phyloP scores from a whole-genome alignment of 2,113 vertebrate species.

The Lepisosteus osseus region DNA sequence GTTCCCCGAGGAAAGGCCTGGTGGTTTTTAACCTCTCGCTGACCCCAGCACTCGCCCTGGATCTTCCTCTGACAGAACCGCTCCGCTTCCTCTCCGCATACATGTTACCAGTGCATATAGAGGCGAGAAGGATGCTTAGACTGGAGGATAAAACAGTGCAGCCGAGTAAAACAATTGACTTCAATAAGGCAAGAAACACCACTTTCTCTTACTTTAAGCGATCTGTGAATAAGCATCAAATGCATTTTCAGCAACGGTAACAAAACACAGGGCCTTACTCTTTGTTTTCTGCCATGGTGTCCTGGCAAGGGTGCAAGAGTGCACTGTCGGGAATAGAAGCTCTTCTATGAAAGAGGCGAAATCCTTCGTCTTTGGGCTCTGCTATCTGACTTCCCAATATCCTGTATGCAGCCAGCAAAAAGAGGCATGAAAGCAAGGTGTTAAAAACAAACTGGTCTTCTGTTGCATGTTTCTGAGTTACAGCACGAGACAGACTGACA shows the following conservation, averaged over 20 bases:
- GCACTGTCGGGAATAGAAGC: slow-evolving; percentile 12
- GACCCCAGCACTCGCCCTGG: no score
- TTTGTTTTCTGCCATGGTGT: slow-evolving; percentile 41
- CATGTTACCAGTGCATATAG: neutral
- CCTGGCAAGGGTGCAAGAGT: slow-evolving; percentile 21
- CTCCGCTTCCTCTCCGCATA: neutral
- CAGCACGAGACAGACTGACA: neutral
- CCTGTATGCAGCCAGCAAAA: slow-evolving; percentile 30
- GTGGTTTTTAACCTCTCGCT: slow-evolving; percentile 16
- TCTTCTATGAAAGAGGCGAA: slow-evolving; percentile 62
- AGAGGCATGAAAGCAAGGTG: neutral
- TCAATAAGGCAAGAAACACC: neutral
- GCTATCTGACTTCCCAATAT: slow-evolving; percentile 73
- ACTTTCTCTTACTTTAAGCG: neutral
- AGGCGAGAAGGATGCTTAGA: neutral
- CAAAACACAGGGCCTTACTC: slow-evolving; percentile 46
- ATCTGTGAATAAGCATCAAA: no score
- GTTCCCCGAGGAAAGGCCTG: neutral
- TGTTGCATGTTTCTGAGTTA: neutral
- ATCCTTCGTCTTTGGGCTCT: slow-evolving; percentile 66
- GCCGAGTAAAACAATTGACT: no score
- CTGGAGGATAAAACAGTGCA: no score
- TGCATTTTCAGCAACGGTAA: no score
- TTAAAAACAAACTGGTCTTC: neutral
- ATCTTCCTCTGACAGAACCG: slow-evolving; percentile 4